These are phyloP conservation scores for Melospiza melodia DNA, from an alignment of 2,113 vertebrate genomes.

Conservation along the genomic window DNA sequence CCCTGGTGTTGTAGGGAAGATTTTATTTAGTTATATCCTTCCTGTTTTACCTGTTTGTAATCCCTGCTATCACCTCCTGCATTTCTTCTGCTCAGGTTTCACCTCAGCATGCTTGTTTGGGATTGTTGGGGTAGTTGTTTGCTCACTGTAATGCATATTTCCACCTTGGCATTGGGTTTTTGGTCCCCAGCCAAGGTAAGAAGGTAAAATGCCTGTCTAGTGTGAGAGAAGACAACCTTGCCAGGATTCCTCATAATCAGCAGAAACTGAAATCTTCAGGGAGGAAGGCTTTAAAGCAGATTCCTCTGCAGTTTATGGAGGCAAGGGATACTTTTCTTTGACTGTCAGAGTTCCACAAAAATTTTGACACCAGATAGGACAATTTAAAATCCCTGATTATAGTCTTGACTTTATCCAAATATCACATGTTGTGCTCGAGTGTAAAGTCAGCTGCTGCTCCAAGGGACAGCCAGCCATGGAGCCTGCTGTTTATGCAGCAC, in stretches of 20 bases:
- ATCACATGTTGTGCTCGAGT: fast-evolving
- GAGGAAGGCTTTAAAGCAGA: neutral
- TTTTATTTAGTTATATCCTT: neutral
- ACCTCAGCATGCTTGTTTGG: fast-evolving
- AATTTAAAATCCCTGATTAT: neutral
- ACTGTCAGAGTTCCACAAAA: neutral
- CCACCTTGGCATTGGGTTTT: neutral
- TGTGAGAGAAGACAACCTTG: neutral
- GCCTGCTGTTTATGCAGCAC: fast-evolving
- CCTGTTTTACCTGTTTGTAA: neutral
- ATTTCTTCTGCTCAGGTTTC: neutral
- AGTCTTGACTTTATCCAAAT: neutral
- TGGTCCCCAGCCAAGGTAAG: neutral
- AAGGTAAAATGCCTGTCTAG: neutral
- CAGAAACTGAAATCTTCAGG: neutral
- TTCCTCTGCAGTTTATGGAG: neutral
- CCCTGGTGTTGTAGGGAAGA: neutral
- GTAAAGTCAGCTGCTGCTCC: neutral
- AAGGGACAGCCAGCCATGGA: neutral
- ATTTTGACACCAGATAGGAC: neutral
- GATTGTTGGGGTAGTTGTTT: neutral
- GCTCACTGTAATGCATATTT: neutral
- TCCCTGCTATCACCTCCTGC: neutral
- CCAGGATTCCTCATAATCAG: neutral
- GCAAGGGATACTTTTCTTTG: neutral